These are phyloP conservation scores for Halictus rubicundus DNA, from an alignment of 1,140 invertebrate genomes.

Conservation along the genomic window DNA sequence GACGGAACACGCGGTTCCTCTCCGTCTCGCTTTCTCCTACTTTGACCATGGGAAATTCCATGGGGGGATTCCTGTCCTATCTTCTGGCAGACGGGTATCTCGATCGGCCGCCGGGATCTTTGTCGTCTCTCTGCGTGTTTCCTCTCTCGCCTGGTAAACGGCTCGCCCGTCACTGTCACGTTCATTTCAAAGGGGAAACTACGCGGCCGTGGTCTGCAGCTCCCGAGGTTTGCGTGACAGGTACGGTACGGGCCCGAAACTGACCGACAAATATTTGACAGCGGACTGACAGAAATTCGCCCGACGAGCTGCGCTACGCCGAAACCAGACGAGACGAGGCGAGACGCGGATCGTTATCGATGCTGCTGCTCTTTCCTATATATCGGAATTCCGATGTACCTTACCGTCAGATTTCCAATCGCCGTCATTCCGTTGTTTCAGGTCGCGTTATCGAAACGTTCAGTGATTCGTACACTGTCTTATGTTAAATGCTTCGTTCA, in stretches of 20 bases:
- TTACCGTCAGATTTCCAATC: neutral
- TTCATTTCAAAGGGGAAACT: neutral
- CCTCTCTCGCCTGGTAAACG: neutral
- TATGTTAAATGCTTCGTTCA: no score
- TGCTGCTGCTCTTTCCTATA: slow-evolving; percentile 25
- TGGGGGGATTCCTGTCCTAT: neutral
- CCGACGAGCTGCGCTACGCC: neutral
- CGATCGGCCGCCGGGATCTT: neutral
- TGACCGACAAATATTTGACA: slow-evolving; percentile 35
- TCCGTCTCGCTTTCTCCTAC: slow-evolving; percentile 38
- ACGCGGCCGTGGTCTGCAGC: neutral
- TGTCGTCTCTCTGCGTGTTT: neutral
- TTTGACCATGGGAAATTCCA: slow-evolving; percentile 8
- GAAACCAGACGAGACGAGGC: no score
- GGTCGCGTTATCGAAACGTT: no score
- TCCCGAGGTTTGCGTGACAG: neutral
- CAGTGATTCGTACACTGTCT: no score
- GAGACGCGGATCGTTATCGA: slow-evolving; percentile 44
- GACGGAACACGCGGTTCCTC: slow-evolving; percentile 42
- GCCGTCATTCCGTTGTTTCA: neutral
- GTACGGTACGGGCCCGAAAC: neutral
- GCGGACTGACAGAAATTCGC: slow-evolving; percentile 35
- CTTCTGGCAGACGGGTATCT: neutral
- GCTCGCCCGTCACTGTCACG: neutral
- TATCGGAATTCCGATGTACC: neutral